Percentiles rank a stretch among this genome's conserved stretches.
phyloP scores from a whole-genome alignment of 1,140 invertebrate species.

The Drosophila micromelanica region DNA sequence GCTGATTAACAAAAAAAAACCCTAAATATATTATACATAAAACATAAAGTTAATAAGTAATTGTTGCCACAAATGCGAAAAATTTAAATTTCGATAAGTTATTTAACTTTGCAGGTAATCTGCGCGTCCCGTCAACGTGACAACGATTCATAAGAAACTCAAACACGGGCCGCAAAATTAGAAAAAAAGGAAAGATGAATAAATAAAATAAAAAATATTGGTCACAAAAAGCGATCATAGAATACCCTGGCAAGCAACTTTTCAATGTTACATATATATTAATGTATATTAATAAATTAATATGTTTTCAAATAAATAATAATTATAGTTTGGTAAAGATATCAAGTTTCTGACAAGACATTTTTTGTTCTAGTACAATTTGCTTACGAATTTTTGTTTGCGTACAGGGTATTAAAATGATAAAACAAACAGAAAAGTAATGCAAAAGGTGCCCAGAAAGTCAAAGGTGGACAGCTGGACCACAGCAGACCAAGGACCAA shows the following conservation, averaged over 20 bases:
- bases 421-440: too few relatives aligned
- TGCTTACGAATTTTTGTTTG: too few relatives aligned
- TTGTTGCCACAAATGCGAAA: slow-evolving; percentile 22
- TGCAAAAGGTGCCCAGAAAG: too few relatives aligned
- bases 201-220: slow-evolving; percentile 5
- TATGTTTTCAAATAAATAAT: too few relatives aligned
- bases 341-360: too few relatives aligned
- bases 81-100: slow-evolving; percentile 56
- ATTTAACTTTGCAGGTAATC: slow-evolving; percentile 67
- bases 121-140: slow-evolving; percentile 48
- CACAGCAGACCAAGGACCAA: too few relatives aligned
- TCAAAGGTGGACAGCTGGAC: too few relatives aligned
- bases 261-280: not conserved
- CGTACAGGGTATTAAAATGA: too few relatives aligned
- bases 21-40: slow-evolving; percentile 21
- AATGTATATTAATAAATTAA: too few relatives aligned
- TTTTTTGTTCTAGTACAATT: too few relatives aligned
- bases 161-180: slow-evolving; percentile 47
- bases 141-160: slow-evolving; percentile 39
- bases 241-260: not conserved
- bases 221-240: not conserved
- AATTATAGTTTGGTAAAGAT: too few relatives aligned
- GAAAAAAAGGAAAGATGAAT: slow-evolving; percentile 9
- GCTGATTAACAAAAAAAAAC: not conserved
- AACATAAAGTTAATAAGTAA: slow-evolving; percentile 41